phyloP scores from a whole-genome alignment of 2,113 vertebrate species.

The Lampris incognitus region DNA sequence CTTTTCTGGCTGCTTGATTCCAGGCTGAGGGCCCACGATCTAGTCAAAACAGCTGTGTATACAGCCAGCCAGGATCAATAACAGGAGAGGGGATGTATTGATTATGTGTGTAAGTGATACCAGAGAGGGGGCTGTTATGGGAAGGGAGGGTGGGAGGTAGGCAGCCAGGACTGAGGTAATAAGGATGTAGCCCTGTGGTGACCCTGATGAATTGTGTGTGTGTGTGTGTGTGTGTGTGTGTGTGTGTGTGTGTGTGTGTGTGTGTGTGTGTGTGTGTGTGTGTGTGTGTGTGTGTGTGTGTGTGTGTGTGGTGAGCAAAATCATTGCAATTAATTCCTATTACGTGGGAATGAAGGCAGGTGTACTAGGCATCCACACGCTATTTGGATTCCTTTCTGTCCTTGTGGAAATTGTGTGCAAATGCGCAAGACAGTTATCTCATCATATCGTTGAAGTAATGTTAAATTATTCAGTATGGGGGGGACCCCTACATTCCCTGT shows the following conservation, averaged over 20 bases:
- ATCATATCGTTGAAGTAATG: neutral
- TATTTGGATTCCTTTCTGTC: no score
- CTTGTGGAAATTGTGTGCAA: no score
- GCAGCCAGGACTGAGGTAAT: slow-evolving; percentile 36
- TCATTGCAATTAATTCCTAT: no score
- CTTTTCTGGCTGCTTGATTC: slow-evolving; percentile 58
- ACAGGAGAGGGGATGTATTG: slow-evolving; percentile 76
- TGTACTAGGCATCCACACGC: no score
- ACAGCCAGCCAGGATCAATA: slow-evolving; percentile 74
- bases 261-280: neutral
- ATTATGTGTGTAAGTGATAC: slow-evolving; percentile 79
- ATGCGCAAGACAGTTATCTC: no score
- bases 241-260: no score
- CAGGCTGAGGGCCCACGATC: slow-evolving; percentile 53
- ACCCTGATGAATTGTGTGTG: slow-evolving; percentile 17
- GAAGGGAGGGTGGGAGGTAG: slow-evolving; percentile 16
- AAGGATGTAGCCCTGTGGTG: slow-evolving; percentile 23
- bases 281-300: neutral
- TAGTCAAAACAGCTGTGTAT: slow-evolving; percentile 64
- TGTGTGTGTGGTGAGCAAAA: no score
- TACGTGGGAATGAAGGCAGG: no score
- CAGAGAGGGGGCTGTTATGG: slow-evolving; percentile 58
- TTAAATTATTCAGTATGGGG: neutral
- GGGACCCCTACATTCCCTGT: neutral
- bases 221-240: neutral